Evolutionary conservation across 2,888 invertebrate species (phyloP).

Genomic region (Coelogynopora nodosa): DNA sequence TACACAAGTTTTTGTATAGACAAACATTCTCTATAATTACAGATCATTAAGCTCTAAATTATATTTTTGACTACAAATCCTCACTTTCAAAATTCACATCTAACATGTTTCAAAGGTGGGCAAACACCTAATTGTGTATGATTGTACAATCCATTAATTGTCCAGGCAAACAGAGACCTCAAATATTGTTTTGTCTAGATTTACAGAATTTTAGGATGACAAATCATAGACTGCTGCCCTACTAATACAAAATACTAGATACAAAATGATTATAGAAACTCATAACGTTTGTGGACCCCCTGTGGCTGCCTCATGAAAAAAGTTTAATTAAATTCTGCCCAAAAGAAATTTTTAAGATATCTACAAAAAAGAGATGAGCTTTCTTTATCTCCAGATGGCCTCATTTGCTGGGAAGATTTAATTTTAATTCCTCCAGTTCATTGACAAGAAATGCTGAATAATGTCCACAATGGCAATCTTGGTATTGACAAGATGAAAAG

Average conservation of each 20-base stretch:
- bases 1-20: constrained; percentile 8
- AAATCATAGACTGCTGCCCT: not conserved
- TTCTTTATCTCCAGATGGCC: not conserved
- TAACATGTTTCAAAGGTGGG: constrained; percentile 1
- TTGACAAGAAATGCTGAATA: not conserved
- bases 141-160: not conserved
- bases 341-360: no score
- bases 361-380: not conserved
- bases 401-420: not conserved
- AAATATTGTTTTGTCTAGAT: not conserved
- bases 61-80: not conserved
- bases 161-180: not conserved
- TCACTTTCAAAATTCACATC: not conserved
- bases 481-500: not conserved
- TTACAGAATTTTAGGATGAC: not conserved
- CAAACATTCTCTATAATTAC: not conserved
- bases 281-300: not conserved
- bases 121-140: not conserved
- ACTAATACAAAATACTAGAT: not conserved
- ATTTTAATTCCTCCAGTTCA: not conserved
- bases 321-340: no score
- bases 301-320: not conserved
- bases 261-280: not conserved
- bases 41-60: not conserved
- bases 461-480: not conserved